Evolutionary conservation across 2,113 vertebrate species (phyloP), one percentile per base, ranked within the genome.

Genomic region (Mastomys coucha): DNA sequence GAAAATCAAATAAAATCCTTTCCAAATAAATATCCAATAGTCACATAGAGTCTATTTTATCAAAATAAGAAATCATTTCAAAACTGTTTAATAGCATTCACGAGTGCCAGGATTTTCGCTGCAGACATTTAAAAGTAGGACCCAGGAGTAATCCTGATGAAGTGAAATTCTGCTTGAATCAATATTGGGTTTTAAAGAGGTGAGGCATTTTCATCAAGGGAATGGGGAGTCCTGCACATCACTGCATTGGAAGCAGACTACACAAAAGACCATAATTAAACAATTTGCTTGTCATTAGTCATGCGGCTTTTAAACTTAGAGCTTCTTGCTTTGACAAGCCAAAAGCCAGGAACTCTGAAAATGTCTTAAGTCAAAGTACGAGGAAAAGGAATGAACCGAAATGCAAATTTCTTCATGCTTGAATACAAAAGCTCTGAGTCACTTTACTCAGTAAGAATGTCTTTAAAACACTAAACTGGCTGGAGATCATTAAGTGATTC

Each of bases 181-280:
- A 85, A 80, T 87, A 84, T 72, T 97, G 75, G 49, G 92, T 87
- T 76, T 98, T 94, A 94, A 97, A 87, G 63, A 97, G 56, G 77
- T 45, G 95, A 95, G 75, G 67, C 14, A 94, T 95, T 96, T 96
- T 96, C 80, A 93, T 75, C 92, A 97, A 82, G 78, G 65, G 39
- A 80, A 89, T 60, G 89, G 31, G 76, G 42, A 93, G 91, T 81
- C 93, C 92, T 33, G 94, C 93, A 88, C 49, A 93, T 96, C 77
- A 80, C 78, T 91, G 20, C 42, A 90, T 80, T 91, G 33, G 95
- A 92, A 80, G 65, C 89, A 96, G 77, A 95, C 92, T 86, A 91
- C 73, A 97, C 93, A 94, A 96, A 95, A 97, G 89, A 95, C 88
- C 82, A 94, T 98, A 96, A 98, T 97, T 97, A 97, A 97, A 97